Conservation (phyloP, 2,113 vertebrate genomes). For the Gymnogyps californianus region DNA sequence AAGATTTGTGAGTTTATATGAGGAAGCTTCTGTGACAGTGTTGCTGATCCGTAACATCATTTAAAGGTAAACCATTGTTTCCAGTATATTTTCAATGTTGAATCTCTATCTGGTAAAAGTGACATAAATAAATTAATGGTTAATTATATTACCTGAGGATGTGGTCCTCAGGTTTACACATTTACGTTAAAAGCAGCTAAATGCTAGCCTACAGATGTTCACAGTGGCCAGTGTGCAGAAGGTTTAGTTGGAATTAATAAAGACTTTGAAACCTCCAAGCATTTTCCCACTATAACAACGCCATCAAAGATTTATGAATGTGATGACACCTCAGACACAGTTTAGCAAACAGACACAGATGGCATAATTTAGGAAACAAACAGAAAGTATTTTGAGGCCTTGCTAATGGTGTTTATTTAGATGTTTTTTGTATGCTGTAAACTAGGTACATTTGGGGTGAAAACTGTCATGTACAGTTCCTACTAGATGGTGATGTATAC, state of each 20-base stretch:
- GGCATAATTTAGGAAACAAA: slow-evolving; percentile 42
- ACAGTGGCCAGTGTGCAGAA: not conserved
- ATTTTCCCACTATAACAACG: not conserved
- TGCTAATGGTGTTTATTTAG: slow-evolving; percentile 8
- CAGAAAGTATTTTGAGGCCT: not conserved
- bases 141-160: not conserved
- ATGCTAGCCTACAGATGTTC: not conserved
- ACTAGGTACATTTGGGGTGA: not conserved
- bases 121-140: not conserved
- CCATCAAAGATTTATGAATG: slow-evolving; percentile 11
- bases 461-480: not conserved
- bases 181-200: not conserved
- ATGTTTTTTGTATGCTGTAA: not conserved
- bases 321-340: not conserved
- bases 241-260: not conserved
- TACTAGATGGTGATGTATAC: not conserved
- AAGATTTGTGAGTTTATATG: not conserved
- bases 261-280: not conserved
- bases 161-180: not conserved
- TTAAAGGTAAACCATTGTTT: not conserved
- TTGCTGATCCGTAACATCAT: not conserved
- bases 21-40: not conserved
- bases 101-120: not conserved
- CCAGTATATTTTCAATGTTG: not conserved
- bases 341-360: slow-evolving; percentile 35